Conservation (phyloP, 2,797 vertebrate species). For the Lacerta bilineata region DNA sequence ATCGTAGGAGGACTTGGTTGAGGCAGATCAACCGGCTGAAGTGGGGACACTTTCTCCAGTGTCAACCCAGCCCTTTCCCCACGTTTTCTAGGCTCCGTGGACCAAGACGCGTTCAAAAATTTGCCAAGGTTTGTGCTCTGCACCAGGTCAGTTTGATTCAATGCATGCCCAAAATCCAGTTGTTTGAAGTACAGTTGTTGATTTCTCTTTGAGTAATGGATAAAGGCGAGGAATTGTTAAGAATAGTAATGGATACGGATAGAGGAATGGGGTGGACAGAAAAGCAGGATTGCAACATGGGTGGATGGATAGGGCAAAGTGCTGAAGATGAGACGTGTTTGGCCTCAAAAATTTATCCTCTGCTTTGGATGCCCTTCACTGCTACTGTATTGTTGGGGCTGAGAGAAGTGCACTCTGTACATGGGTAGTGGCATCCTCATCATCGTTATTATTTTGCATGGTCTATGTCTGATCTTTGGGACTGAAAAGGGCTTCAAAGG, state of each 20-base stretch:
- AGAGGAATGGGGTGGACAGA: neutral
- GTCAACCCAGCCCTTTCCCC: neutral
- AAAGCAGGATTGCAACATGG: neutral
- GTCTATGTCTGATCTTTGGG: neutral
- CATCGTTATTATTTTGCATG: constrained; percentile 3
- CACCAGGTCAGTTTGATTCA: constrained; percentile 34
- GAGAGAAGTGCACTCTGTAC: neutral
- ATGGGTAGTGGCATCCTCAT: neutral
- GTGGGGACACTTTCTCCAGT: constrained; percentile 3
- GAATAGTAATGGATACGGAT: neutral
- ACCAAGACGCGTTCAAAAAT: constrained; percentile 5
- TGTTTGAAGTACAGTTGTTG: neutral
- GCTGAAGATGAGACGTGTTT: neutral
- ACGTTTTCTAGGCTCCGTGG: neutral
- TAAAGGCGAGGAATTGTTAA: neutral
- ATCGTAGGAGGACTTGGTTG: constrained; percentile 4
- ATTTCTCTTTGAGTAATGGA: neutral
- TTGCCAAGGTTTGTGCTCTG: neutral
- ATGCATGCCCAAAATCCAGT: neutral
- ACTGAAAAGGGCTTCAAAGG: neutral
- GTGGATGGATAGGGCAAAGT: neutral
- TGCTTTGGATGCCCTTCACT: neutral
- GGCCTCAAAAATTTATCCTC: neutral
- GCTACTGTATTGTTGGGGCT: neutral
- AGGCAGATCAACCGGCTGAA: constrained; percentile 22